A percentile compares a stretch with the other conserved stretches of the same genome.
Evolutionary conservation across 2,888 invertebrate genomes (phyloP).

Genomic region (Ramazzottius varieornatus): DNA sequence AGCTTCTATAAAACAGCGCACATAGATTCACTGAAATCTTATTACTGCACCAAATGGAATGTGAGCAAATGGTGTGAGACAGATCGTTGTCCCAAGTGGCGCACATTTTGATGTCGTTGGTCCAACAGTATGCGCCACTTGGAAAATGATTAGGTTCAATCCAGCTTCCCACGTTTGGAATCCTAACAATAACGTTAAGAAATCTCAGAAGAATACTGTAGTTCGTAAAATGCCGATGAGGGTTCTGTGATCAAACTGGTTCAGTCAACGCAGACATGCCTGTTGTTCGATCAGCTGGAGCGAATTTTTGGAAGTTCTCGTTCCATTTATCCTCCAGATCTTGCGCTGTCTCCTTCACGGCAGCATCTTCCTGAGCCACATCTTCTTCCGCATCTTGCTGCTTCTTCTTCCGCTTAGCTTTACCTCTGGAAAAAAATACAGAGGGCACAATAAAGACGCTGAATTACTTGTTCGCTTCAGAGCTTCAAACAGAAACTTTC

Average conservation of each 20-base stretch:
- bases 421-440: background rate
- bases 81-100: background rate
- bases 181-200: too few species aligned
- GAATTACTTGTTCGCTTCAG: background rate
- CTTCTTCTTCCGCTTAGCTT: background rate
- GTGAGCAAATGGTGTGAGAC: too few species aligned
- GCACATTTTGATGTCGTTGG: too few species aligned
- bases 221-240: background rate
- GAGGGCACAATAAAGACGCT: background rate
- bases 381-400: background rate
- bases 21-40: too few species aligned
- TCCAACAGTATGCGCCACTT: too few species aligned
- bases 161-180: too few species aligned
- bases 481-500: background rate
- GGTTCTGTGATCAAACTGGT: background rate
- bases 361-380: background rate
- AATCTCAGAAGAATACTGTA: background rate
- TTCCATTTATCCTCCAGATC: background rate
- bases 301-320: background rate
- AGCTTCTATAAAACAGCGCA: conserved; percentile 12
- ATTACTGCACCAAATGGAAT: too few species aligned
- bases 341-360: background rate
- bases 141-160: too few species aligned
- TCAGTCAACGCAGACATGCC: background rate
- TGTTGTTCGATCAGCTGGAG: background rate